Evolutionary conservation across 2,113 vertebrate genomes (phyloP), one percentile per base, ranked within the genome.

Genomic region (Alligator sinensis): DNA sequence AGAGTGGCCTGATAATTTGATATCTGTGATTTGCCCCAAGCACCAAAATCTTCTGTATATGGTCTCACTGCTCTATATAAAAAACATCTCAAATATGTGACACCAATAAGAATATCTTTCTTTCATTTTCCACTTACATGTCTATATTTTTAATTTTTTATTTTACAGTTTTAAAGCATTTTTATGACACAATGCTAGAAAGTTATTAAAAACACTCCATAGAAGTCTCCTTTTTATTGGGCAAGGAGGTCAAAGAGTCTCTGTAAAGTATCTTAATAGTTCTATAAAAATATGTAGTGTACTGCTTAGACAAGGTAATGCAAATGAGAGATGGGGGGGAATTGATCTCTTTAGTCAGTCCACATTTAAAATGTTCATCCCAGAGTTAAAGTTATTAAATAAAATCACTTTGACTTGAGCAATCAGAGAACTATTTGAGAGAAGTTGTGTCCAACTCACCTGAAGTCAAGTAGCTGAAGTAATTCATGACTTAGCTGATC

Each of bases 181-280:
- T 89, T 75, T 77, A 57, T 88, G 81, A 76, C 15, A 16, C 28
- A 58, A 62, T 76, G 55, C 61, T 61, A 84, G 77, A 59, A 70
- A 92, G 74, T 92, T 89, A 85, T 88, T 87, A 83, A 91, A 95
- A 88, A 82, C 28, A 80, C 75, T 91, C 86, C 3, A 6, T 93
- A 66, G 83, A 72, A 79, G 85, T 59, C 11, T 47, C 17, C 9
- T 86, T 91, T 97, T 97, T 86, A 86, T 61, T 3, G 9, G 89
- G 55, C 18, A 55, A 62, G 59, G 87, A 92, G 87, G 88, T 94
- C 82, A 84, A 84, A 84, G 92, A 88, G 75, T 8, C 77, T 17
- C 68, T 61, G 64, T 81, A 72, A 85, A 19, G 9, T 68, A 6
- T 79, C n/a, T 90, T 85, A 94, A 85, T 3, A 5, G 62, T 89